Evolutionary conservation across 2,113 vertebrate genomes (phyloP), one percentile per base, ranked within the genome.

Genomic region (Gavialis gangeticus): DNA sequence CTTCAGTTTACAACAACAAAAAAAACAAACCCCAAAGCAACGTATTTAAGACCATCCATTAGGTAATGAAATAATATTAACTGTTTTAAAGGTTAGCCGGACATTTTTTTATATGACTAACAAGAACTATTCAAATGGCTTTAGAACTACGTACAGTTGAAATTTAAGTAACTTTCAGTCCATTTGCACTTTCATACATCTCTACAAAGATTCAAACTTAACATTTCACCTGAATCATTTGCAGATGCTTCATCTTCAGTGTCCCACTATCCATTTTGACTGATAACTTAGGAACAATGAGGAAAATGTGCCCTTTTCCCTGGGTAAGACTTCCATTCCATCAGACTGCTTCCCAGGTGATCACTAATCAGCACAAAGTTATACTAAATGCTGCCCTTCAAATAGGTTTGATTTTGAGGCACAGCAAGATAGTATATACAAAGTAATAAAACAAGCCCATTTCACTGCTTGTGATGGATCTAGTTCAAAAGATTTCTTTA

Each of bases 21-120:
- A 46, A 46, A 46, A 46, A 46, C 37, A 46, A 8, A 79, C 15
- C 4, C n/a, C 62, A 57, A 66, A 79, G 27, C 5, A 91, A 88
- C 59, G 69, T 66, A 92, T 90, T 91, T 69, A 75, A 90, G 85
- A 81, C 46, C 76, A 22, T 37, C 92, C 93, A 58, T 75, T 46
- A 85, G 30, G 14, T 88, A 86, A 92, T 66, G 78, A 90, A 94
- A 94, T 91, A 83, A 85, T 79, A 69, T 62, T 95, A 94, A 93
- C 85, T 4, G 59, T 73, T 90, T 59, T 83, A 30, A 96, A 94
- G n/a, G 77, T 93, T 84, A 96, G 75, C 79, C 81, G 75, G 91
- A 90, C 10, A 95, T 69, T 56, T 92, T 92, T 37, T 95, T 75
- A 96, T 73, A 81, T 82, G 66, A 94, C 79, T 63, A 94, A 55